Conservation (phyloP, 2,797 vertebrate species). For the Ispidina lecontei region DNA sequence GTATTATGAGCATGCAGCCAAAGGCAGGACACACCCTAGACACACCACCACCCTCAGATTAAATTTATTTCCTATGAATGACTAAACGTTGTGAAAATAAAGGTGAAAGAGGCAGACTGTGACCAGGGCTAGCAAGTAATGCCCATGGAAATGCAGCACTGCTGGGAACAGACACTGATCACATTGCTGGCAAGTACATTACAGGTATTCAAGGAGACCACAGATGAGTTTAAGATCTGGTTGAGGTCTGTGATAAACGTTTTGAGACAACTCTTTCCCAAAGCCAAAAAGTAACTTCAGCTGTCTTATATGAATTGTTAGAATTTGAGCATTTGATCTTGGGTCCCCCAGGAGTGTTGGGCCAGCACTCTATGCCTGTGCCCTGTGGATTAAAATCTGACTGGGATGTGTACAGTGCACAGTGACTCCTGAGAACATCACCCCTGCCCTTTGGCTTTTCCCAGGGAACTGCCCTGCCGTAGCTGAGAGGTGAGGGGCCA, state of each 20-base stretch:
- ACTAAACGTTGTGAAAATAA: not conserved
- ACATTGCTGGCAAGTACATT: accelerated
- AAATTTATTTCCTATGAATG: not conserved
- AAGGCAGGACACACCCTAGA: not conserved
- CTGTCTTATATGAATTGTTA: not conserved
- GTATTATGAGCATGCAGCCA: accelerated
- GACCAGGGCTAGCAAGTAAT: not conserved
- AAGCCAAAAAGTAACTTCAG: not conserved
- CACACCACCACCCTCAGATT: not conserved
- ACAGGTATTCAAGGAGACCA: not conserved
- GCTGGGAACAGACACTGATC: too few species aligned
- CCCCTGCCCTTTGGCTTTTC: not conserved
- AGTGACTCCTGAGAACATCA: not conserved
- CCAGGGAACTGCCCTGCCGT: not conserved
- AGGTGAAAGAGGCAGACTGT: not conserved
- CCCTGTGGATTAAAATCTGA: not conserved
- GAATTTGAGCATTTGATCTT: not conserved
- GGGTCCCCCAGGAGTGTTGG: not conserved
- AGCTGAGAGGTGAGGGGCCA: not conserved
- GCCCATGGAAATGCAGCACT: not conserved
- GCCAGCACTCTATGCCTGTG: accelerated
- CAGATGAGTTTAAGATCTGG: not conserved
- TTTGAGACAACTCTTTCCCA: not conserved
- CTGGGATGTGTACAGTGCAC: not conserved
- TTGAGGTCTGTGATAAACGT: not conserved